Percentiles rank a stretch among this genome's conserved stretches.
These are phyloP conservation scores for Picathartes gymnocephalus DNA, from an alignment of 2,113 vertebrate genomes.

Conservation along the genomic window DNA sequence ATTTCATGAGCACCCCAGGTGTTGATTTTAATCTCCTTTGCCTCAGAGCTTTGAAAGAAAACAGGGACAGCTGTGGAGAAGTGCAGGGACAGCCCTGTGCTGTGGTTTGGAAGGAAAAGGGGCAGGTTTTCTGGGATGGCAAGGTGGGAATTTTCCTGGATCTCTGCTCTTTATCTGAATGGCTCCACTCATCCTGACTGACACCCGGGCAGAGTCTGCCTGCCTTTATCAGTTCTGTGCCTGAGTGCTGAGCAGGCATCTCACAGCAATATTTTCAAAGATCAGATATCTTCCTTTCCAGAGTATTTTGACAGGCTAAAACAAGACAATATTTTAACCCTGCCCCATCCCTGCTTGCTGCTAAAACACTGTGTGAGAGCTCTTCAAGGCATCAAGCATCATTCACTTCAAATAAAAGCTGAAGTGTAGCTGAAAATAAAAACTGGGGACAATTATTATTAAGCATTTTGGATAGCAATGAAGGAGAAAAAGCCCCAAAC, in stretches of 20 bases:
- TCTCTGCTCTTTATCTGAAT: neutral
- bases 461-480: neutral
- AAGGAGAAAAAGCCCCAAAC: neutral
- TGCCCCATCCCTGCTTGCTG: neutral
- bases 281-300: neutral
- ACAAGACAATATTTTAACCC: slow-evolving; percentile 4
- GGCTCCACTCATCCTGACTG: neutral
- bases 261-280: neutral
- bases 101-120: too few species aligned
- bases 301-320: neutral
- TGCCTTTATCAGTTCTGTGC: neutral
- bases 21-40: neutral
- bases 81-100: neutral
- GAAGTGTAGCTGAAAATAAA: neutral
- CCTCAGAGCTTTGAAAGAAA: neutral
- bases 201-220: neutral
- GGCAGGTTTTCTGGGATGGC: neutral
- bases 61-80: neutral
- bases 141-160: neutral
- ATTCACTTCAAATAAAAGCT: neutral
- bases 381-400: neutral
- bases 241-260: neutral
- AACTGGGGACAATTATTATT: neutral
- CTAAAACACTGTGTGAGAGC: neutral
- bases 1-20: neutral